Conservation (phyloP, 1,140 invertebrate species). For the Chymomyza costata region DNA sequence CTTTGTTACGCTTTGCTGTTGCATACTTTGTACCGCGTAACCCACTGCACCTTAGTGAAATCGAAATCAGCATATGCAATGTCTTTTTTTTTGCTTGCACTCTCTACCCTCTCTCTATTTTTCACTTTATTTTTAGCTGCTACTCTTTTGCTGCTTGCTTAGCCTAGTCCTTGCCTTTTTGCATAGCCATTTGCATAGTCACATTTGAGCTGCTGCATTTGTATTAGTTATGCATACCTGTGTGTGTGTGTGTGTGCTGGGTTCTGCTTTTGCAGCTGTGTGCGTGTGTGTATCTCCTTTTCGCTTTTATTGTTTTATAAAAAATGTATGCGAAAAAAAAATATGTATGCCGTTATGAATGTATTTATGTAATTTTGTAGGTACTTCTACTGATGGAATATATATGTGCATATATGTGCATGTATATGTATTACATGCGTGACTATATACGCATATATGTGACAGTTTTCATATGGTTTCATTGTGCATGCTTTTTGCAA, state of each 20-base stretch:
- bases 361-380: no score
- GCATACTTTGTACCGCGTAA: slow-evolving; percentile 10
- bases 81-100: no score
- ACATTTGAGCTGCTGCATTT: slow-evolving; percentile 17
- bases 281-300: slow-evolving; percentile 34
- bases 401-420: slow-evolving; percentile 27
- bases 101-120: slow-evolving; percentile 8
- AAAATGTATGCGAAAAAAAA: slow-evolving; percentile 50
- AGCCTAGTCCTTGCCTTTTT: slow-evolving; percentile 16
- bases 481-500: slow-evolving; percentile 40
- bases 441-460: background rate
- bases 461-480: slow-evolving; percentile 38
- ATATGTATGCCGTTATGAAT: background rate
- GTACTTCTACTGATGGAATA: slow-evolving; percentile 4
- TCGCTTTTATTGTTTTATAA: slow-evolving; percentile 65
- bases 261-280: no score
- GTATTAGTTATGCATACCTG: slow-evolving; percentile 24
- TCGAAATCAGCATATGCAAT: slow-evolving; percentile 31
- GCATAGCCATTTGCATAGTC: slow-evolving; percentile 48
- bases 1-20: slow-evolving; percentile 1
- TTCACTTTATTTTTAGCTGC: no score
- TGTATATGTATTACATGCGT: slow-evolving; percentile 9
- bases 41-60: slow-evolving; percentile 22
- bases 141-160: no score
- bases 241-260: slow-evolving; percentile 17